A percentile compares a stretch with the other conserved stretches of the same genome.
Conservation (phyloP, 2,888 invertebrate genomes). For the Podabrus alpinus region DNA sequence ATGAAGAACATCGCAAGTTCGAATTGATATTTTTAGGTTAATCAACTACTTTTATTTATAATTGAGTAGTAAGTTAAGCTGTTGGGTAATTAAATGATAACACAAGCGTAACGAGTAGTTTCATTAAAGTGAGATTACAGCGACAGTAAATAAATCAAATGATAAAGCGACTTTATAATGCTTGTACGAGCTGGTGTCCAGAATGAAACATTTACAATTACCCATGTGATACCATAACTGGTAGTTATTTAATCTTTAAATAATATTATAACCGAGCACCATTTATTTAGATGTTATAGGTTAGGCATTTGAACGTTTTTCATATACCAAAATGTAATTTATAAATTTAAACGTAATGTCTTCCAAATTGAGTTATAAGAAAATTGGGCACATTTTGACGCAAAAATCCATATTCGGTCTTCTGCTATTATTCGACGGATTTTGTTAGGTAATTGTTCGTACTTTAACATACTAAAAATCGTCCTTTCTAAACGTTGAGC, state of each 20-base stretch:
- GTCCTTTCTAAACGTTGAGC: too few species aligned
- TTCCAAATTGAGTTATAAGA: too few species aligned
- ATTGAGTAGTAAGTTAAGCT: not conserved
- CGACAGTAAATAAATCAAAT: constrained; percentile 23
- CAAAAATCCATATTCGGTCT: too few species aligned
- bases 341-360: too few species aligned
- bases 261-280: not conserved
- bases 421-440: too few species aligned
- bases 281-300: too few species aligned
- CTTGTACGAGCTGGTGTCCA: not conserved
- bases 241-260: not conserved
- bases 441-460: too few species aligned
- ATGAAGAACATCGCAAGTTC: not conserved
- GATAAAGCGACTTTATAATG: not conserved
- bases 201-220: not conserved
- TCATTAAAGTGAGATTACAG: constrained; percentile 1
- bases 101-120: constrained; percentile 20
- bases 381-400: too few species aligned
- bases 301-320: too few species aligned
- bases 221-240: not conserved
- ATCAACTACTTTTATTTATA: not conserved
- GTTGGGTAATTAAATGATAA: constrained; percentile 23
- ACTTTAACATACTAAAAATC: too few species aligned
- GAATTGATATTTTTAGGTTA: not conserved
- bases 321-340: not conserved